Base-by-base conservation (phyloP, 2,113 vertebrate genomes). In the Clarias macrocephalus region DNA sequence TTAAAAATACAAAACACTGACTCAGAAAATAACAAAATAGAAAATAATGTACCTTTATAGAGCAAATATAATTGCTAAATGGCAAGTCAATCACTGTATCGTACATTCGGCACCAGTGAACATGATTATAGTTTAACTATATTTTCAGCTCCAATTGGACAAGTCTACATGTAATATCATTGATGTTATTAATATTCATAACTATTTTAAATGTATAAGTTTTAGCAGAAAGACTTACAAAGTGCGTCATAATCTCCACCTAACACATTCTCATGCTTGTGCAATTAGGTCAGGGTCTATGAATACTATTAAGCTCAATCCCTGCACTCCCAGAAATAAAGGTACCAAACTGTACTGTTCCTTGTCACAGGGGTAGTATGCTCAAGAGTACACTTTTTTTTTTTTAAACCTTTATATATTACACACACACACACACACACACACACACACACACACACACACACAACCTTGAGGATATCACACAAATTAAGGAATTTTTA, bases 261-360 rank as follows among this genome's bases (percentile, higher is more conserved):
- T 79, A 79, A 76, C 28, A 30, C 15, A 30, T 59, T 18, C 16
- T 60, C 57, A 60, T 80, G 56, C 28, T 80, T 37, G 2, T 60
- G 79, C 10, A 81, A 81, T 62, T 81, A 81, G 79, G 79, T 81
- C 79, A 81, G 30, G 5, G 57, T 42, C 79, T 81, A 62, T 81
- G 79, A 62, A 81, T 81, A 81, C 79, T 37, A 80, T 80, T 56
- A 60, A 60, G 30, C n/a, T 79, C 57, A 80, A 59, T 37, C 28
- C 10, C 56, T 21, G 18, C 77, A 60, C 10, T 60, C 9, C 19
- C 57, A 81, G 57, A 81, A 81, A 62, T 81, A 81, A 62, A 25
- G 11, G 8, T 37, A 11, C 6, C 30, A 80, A 80, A 80, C 28
- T 77, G 12, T 54, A 16, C 25, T 52, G 2, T 52, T 60, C 19